Conservation (phyloP, 2,888 invertebrate species). For the Cyclophora punctaria region DNA sequence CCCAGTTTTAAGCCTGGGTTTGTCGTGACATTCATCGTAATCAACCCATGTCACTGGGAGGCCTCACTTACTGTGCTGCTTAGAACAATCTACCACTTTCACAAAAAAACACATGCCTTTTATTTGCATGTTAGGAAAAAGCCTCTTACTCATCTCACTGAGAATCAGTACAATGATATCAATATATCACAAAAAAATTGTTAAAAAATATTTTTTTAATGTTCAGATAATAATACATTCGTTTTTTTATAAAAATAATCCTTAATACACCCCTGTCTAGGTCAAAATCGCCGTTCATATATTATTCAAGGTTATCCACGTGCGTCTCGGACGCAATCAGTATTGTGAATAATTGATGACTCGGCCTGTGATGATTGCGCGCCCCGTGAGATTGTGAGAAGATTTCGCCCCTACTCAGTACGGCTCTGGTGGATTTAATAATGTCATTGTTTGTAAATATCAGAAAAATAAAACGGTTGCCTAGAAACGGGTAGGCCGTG, state of each 20-base stretch:
- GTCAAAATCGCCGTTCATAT: slow-evolving; percentile 56
- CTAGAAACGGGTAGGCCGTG: no score
- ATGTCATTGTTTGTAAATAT: no score
- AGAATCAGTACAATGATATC: background rate
- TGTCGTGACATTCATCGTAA: no score
- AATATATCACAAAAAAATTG: background rate
- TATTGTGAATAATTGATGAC: slow-evolving; percentile 70
- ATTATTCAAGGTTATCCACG: slow-evolving; percentile 65
- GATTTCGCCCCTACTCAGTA: slow-evolving; percentile 41
- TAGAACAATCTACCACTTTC: no score
- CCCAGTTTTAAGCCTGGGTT: no score
- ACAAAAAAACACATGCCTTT: no score
- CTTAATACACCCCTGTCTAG: slow-evolving; percentile 37
- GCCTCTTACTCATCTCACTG: no score
- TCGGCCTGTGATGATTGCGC: slow-evolving; percentile 55
- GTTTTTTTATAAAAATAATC: background rate
- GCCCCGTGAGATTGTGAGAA: slow-evolving; percentile 65
- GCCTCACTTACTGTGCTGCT: no score
- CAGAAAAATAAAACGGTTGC: no score
- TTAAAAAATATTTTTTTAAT: background rate
- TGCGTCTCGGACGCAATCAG: slow-evolving; percentile 74
- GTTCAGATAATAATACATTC: no score
- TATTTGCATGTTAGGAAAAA: no score
- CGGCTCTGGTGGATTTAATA: slow-evolving; percentile 24
- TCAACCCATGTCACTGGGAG: no score